These are phyloP conservation scores for Apostichopus californicus DNA, from an alignment of 35 echinoderm and acorn worm species.

Conservation along the genomic window DNA sequence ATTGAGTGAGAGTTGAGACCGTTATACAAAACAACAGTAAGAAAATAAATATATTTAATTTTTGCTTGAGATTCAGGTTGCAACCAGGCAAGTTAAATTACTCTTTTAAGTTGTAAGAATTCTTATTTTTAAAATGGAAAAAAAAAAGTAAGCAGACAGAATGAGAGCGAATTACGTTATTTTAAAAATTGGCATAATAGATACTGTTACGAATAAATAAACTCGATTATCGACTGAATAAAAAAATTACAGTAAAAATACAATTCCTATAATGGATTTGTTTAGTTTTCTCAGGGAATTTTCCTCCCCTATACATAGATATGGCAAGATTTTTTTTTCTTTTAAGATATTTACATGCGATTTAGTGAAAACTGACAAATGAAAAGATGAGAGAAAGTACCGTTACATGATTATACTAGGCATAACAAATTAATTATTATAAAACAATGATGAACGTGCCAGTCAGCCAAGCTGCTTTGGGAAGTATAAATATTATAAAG, in stretches of 20 bases:
- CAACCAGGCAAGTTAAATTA: slow-evolving; percentile 30
- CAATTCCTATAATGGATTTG: not conserved
- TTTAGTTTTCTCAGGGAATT: not conserved
- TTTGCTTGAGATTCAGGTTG: slow-evolving; percentile 16
- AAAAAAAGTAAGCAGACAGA: too few relatives aligned
- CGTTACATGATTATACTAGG: slow-evolving; percentile 6
- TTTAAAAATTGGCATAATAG: too few relatives aligned
- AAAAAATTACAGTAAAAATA: not conserved
- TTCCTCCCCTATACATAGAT: not conserved
- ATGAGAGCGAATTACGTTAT: too few relatives aligned
- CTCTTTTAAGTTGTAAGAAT: not conserved
- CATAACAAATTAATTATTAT: slow-evolving; percentile 27
- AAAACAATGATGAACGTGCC: not conserved
- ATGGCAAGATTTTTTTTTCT: slow-evolving; percentile 36
- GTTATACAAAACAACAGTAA: slow-evolving; percentile 34
- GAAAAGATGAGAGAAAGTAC: not conserved
- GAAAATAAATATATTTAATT: slow-evolving; percentile 41
- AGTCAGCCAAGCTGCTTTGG: slow-evolving; percentile 41
- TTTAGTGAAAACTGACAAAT: slow-evolving; percentile 19
- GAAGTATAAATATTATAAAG: slow-evolving; percentile 29
- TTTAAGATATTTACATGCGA: slow-evolving; percentile 40
- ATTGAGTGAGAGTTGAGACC: not conserved
- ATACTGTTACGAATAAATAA: too few relatives aligned
- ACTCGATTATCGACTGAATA: not conserved
- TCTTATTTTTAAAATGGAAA: too few relatives aligned